Percentiles rank a stretch among this genome's conserved stretches.
phyloP scores from a whole-genome alignment of 2,113 vertebrate genomes.

The Ammodytes dubius region DNA sequence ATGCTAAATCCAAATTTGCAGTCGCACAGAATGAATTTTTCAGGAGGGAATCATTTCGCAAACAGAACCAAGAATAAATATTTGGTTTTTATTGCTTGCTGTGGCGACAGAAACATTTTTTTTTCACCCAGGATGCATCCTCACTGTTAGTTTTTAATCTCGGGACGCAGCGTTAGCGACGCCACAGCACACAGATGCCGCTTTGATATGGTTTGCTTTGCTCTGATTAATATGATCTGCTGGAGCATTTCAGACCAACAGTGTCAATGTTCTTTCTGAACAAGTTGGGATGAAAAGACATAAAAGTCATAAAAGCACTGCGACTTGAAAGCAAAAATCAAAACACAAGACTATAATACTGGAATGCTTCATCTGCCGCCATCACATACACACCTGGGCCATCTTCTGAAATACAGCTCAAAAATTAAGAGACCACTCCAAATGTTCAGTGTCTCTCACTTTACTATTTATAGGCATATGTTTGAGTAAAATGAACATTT shows the following conservation, averaged over 20 bases:
- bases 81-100: not conserved
- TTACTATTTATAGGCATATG: too few relatives aligned
- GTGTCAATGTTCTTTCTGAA: conserved; percentile 10
- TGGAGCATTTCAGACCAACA: conserved; percentile 16
- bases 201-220: conserved; percentile 23
- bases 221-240: conserved; percentile 30
- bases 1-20: conserved; percentile 49
- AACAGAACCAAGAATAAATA: conserved; percentile 38
- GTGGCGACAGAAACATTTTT: not conserved
- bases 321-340: conserved; percentile 8
- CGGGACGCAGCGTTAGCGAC: conserved; percentile 2
- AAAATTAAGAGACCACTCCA: too few relatives aligned
- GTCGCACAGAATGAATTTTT: not conserved
- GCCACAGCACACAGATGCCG: conserved; percentile 30
- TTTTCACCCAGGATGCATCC: not conserved
- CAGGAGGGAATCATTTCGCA: conserved; percentile 24
- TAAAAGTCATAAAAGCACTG: not conserved
- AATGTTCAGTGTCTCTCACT: too few relatives aligned
- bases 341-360: not conserved
- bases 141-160: conserved; percentile 9
- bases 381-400: not conserved
- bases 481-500: too few relatives aligned
- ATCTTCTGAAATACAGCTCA: too few relatives aligned
- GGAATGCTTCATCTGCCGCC: not conserved
- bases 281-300: not conserved